Conservation (phyloP, 2,113 vertebrate genomes). For the Engraulis encrasicolus region DNA sequence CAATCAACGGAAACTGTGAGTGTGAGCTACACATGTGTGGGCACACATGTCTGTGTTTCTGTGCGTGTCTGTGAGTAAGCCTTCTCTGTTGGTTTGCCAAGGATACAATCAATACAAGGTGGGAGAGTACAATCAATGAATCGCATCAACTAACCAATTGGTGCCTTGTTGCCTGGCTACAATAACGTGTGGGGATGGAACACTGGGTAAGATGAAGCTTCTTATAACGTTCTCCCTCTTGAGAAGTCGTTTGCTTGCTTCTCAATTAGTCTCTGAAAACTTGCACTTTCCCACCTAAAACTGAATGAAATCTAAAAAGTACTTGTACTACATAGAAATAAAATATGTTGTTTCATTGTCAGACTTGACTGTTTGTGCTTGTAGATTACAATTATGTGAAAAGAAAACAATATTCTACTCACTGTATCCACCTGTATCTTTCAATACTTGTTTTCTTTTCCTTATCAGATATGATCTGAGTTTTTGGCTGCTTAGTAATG, state of each 20-base stretch:
- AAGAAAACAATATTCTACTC: no score
- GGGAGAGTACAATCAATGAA: constrained; percentile 61
- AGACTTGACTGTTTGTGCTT: no score
- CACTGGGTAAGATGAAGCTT: no score
- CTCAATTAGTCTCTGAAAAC: neutral
- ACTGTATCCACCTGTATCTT: no score
- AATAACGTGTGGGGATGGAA: neutral
- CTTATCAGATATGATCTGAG: no score
- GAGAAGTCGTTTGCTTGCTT: neutral
- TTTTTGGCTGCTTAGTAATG: no score
- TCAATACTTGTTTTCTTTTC: no score
- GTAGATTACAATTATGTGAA: no score
- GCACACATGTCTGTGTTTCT: neutral
- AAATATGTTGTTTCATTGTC: neutral
- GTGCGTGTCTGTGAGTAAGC: neutral
- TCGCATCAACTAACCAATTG: neutral
- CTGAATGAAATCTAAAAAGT: neutral
- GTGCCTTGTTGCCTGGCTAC: neutral
- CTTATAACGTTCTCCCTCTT: neutral
- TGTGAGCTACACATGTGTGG: neutral
- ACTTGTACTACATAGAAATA: neutral
- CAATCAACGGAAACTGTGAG: neutral
- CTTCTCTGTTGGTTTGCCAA: neutral
- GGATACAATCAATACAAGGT: constrained; percentile 49
- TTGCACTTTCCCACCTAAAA: neutral